Base-by-base conservation (phyloP, 1,140 invertebrate genomes). In the Bombus ignitus region DNA sequence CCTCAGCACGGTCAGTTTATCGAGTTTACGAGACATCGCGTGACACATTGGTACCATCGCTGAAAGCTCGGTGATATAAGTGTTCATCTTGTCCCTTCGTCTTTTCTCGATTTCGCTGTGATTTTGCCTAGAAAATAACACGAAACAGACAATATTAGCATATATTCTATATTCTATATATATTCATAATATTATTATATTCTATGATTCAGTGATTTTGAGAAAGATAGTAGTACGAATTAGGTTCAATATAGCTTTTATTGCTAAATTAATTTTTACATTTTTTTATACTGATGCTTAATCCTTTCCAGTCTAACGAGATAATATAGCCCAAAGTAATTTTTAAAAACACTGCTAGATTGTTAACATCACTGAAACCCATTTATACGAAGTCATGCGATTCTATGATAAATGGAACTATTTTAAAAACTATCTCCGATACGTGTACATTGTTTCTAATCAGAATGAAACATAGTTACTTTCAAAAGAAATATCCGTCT, bases 81-180 rank as follows among this genome's bases (percentile, higher is more conserved):
- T 98, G 95, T 99, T 99, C 98, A 99, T 99, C 95, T 99, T 99
- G 93, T 99, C 98, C 32, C 98, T 96, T 6, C 98, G 96, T 1
- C 98, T 96, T 93, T 99, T 99, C 94, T 99, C 98, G 85, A 99
- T 99, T 95, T 99, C 98, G 94, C 98, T 99, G 95, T 99, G 98
- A 95, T 99, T 99, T 94, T 98, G 98, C 89, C 97, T 98, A 92
- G 2, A 94, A 77, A 5, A n/a, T 5, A 13, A 18, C 0, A 10
- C 2, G 25, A 18, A 0, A 6, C 6, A 3, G 15, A 10, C 22
- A 15, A 57, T 22, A 28, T 70, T 80, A 28, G n/a, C 35, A 37
- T 35, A 13, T 32, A 3, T n/a, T 28, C 15, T 1, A n/a, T 2
- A 3, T 39, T 28, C n/a, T 1, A 13, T 2, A 35, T 35, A 35